Percentiles rank a stretch among this genome's conserved stretches.
Conservation (phyloP, 2,888 invertebrate genomes). For the Dasypogon diadema region DNA sequence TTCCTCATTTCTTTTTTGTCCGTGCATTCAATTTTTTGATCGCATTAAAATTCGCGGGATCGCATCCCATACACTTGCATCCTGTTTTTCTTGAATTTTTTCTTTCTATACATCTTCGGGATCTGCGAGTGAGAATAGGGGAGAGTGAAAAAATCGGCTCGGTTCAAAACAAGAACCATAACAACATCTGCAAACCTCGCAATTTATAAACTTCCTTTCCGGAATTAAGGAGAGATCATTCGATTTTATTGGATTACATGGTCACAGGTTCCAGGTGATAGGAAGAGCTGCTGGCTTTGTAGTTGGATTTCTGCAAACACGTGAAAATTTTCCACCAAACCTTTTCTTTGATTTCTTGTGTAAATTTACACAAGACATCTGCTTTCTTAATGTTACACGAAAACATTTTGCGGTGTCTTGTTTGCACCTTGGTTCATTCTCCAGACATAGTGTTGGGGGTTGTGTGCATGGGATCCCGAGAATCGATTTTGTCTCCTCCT, state of each 20-base stretch:
- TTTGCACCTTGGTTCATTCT: background rate
- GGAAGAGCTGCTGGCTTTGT: background rate
- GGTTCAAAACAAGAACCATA: constrained; percentile 7
- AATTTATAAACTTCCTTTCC: constrained; percentile 47
- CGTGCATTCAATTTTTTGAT: constrained; percentile 13
- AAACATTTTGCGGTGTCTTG: constrained; percentile 32
- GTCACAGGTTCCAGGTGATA: constrained; percentile 43
- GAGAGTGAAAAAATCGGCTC: background rate
- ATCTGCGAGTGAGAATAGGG: background rate
- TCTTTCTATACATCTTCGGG: background rate
- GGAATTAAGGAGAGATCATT: constrained; percentile 40
- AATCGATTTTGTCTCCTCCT: background rate
- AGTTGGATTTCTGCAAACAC: background rate
- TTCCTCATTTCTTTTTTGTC: constrained; percentile 27
- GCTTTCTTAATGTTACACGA: background rate
- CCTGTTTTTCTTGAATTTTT: constrained; percentile 42
- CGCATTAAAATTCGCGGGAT: constrained; percentile 32
- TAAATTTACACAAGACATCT: constrained; percentile 26
- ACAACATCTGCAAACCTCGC: constrained; percentile 34
- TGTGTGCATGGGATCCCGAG: no score
- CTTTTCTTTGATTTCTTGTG: constrained; percentile 40
- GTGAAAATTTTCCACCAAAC: constrained; percentile 18
- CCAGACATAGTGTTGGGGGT: background rate
- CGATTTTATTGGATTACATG: constrained; percentile 28
- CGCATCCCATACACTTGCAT: constrained; percentile 45